Conservation (phyloP, 2,888 invertebrate genomes). For the Ennomos quercinarius region DNA sequence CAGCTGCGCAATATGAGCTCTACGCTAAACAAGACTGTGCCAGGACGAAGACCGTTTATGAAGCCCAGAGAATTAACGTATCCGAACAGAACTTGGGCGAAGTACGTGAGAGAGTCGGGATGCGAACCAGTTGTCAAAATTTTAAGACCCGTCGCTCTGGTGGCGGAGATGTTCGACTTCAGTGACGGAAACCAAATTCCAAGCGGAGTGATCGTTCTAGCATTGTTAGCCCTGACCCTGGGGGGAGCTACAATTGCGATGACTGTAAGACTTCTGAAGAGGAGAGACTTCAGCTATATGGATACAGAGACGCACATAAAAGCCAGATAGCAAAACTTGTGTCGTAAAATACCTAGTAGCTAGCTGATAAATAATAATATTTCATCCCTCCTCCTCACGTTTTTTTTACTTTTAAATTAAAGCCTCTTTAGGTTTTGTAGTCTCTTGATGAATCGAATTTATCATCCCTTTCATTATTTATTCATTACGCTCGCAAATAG, state of each 20-base stretch:
- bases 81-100: constrained; percentile 89
- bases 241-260: constrained; percentile 66
- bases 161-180: constrained; percentile 56
- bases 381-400: constrained; percentile 29
- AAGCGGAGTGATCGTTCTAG: constrained; percentile 65
- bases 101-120: constrained; percentile 88
- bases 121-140: constrained; percentile 85
- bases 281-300: constrained; percentile 44
- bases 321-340: constrained; percentile 57
- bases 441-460: constrained; percentile 43
- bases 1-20: constrained; percentile 80
- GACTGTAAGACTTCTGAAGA: constrained; percentile 67
- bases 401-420: constrained; percentile 30
- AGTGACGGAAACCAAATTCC: constrained; percentile 46
- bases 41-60: constrained; percentile 83
- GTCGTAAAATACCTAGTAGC: background rate
- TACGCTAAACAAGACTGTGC: constrained; percentile 78
- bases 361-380: constrained; percentile 6
- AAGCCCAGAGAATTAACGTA: constrained; percentile 85
- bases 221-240: constrained; percentile 63
- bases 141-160: constrained; percentile 71
- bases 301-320: constrained; percentile 69
- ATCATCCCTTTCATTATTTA: constrained; percentile 37
- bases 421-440: constrained; percentile 45
- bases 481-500: background rate